A percentile compares a stretch with the other conserved stretches of the same genome.
These are phyloP conservation scores for Okapia johnstoni DNA, from an alignment of 2,113 vertebrate species.

Conservation along the genomic window DNA sequence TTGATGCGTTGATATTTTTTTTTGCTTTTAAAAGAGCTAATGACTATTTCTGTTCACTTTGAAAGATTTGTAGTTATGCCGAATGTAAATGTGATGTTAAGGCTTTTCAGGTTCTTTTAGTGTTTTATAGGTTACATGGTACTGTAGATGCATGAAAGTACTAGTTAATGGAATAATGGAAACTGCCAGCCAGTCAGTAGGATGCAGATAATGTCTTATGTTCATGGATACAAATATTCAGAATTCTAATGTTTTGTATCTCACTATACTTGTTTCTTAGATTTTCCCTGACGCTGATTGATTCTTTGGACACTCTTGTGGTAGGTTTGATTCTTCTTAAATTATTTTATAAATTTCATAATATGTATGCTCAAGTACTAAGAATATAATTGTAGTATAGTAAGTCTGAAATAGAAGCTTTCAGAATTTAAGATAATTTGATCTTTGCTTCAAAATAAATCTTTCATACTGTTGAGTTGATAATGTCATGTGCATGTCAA, in stretches of 20 bases:
- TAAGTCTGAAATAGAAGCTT: slow-evolving; percentile 7
- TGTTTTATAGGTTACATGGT: neutral
- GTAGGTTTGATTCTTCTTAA: slow-evolving; percentile 82
- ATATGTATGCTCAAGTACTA: neutral
- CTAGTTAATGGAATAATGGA: slow-evolving; percentile 4
- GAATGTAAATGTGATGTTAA: neutral
- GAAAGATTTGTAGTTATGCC: neutral
- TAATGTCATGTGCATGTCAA: neutral
- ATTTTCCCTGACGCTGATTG: slow-evolving; percentile 97
- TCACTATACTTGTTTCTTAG: slow-evolving; percentile 76
- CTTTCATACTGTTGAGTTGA: neutral
- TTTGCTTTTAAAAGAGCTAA: neutral
- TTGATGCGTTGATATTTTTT: neutral
- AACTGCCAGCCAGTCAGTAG: neutral
- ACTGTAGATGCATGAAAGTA: neutral
- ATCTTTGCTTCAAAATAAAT: slow-evolving; percentile 45
- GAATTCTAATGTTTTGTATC: slow-evolving; percentile 33
- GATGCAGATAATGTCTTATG: neutral
- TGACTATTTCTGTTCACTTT: neutral
- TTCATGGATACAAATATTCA: neutral
- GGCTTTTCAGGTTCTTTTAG: neutral
- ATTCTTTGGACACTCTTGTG: slow-evolving; percentile 97
- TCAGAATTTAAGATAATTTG: slow-evolving; percentile 24
- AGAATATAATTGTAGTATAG: neutral
- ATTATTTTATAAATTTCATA: slow-evolving; percentile 44